phyloP scores from a whole-genome alignment of 2,113 vertebrate genomes.

The Mixornis gularis region DNA sequence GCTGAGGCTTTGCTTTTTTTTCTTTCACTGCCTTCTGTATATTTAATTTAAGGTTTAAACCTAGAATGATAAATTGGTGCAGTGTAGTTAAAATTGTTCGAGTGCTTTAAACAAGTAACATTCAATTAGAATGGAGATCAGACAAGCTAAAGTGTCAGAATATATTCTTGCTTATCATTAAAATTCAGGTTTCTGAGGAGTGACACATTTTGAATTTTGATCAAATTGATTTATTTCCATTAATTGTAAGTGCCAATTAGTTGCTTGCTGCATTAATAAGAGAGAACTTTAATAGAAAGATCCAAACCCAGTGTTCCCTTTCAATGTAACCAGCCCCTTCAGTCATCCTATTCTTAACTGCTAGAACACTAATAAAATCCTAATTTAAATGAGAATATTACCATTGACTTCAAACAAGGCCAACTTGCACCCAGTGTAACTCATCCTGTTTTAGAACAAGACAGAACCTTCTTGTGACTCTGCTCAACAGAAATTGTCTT shows the following conservation, averaged over 20 bases:
- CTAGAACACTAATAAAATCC: not conserved
- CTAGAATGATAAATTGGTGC: not conserved
- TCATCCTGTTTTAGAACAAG: not conserved
- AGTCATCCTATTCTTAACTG: not conserved
- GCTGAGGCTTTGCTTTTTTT: not conserved
- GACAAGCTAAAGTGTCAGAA: not conserved
- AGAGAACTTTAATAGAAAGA: not conserved
- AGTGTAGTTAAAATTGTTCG: not conserved
- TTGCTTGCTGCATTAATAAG: not conserved
- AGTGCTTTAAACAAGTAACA: not conserved
- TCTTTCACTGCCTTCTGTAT: not conserved
- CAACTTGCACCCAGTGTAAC: not conserved
- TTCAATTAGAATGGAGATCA: not conserved
- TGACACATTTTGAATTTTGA: not conserved
- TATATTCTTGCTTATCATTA: not conserved
- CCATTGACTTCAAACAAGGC: not conserved
- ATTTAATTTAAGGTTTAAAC: not conserved
- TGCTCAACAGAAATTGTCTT: not conserved
- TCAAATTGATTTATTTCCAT: not conserved
- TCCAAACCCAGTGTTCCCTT: not conserved
- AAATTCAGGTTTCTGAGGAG: not conserved
- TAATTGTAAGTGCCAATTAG: not conserved
- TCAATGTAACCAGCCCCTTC: not conserved
- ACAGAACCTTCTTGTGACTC: not conserved
- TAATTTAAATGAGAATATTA: not conserved